Conservation (phyloP, 2,797 vertebrate genomes). For the Gastrophryne carolinensis region DNA sequence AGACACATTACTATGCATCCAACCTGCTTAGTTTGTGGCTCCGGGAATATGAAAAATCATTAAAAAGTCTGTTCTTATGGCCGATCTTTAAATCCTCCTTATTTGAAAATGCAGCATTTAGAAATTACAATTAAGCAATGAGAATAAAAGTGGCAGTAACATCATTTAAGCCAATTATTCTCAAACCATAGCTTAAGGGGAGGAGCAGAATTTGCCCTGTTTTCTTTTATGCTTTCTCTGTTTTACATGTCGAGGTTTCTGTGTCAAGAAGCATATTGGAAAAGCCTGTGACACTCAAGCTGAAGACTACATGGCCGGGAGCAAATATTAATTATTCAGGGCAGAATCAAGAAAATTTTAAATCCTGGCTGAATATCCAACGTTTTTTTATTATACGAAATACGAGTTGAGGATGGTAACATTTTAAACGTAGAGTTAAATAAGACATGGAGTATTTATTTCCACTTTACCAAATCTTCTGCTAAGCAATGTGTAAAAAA, state of each 20-base stretch:
- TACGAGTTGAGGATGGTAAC: conserved; percentile 26
- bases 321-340: conserved; percentile 73
- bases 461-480: no score
- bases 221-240: conserved; percentile 61
- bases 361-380: conserved; percentile 68
- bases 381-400: conserved; percentile 55
- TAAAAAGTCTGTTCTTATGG: neutral
- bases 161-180: conserved; percentile 71
- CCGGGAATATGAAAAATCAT: neutral
- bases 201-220: conserved; percentile 48
- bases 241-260: conserved; percentile 59
- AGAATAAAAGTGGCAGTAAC: conserved; percentile 44
- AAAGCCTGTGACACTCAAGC: conserved; percentile 70
- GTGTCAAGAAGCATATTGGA: conserved; percentile 70
- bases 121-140: neutral
- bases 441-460: neutral
- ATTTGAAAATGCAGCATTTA: conserved; percentile 17
- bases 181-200: conserved; percentile 61
- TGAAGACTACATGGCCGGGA: conserved; percentile 70
- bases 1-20: neutral
- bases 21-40: neutral
- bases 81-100: conserved; percentile 22
- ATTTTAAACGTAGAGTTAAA: conserved; percentile 13
- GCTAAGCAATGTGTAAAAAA: no score
- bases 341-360: conserved; percentile 72